Evolutionary conservation across 2,113 vertebrate genomes (phyloP).

Genomic region (Prochilodus magdalenae): DNA sequence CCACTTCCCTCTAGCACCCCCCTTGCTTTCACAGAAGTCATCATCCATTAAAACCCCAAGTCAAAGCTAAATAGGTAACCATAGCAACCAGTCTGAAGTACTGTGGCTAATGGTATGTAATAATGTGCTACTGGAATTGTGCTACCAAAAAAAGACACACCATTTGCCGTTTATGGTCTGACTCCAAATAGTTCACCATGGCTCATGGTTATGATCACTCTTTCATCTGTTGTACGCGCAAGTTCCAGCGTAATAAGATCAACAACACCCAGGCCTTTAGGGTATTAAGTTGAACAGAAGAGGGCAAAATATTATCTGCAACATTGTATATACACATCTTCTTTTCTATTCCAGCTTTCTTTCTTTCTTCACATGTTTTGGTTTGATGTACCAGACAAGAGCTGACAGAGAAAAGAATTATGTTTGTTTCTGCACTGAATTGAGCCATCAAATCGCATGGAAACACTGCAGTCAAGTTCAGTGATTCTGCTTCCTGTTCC

Average conservation of each 20-base stretch:
- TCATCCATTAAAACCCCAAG: conserved; percentile 55
- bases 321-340: too few relatives aligned
- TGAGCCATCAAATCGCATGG: background rate
- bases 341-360: background rate
- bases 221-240: background rate
- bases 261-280: background rate
- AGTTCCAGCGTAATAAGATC: conserved; percentile 22
- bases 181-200: background rate
- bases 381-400: background rate
- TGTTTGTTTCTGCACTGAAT: background rate
- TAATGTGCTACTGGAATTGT: conserved; percentile 70
- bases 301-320: background rate
- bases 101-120: conserved; percentile 80
- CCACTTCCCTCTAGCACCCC: conserved; percentile 55
- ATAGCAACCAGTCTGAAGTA: conserved; percentile 82
- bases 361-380: background rate
- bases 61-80: conserved; percentile 74
- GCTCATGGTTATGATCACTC: background rate
- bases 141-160: conserved; percentile 63
- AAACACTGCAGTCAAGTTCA: background rate
- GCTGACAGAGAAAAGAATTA: background rate
- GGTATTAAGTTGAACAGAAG: background rate
- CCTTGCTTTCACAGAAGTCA: conserved; percentile 67
- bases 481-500: background rate
- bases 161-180: conserved; percentile 28